A percentile compares a stretch with the other conserved stretches of the same genome.
phyloP scores from a whole-genome alignment of 1,140 invertebrate genomes.

The Tetragnatha versicolor region DNA sequence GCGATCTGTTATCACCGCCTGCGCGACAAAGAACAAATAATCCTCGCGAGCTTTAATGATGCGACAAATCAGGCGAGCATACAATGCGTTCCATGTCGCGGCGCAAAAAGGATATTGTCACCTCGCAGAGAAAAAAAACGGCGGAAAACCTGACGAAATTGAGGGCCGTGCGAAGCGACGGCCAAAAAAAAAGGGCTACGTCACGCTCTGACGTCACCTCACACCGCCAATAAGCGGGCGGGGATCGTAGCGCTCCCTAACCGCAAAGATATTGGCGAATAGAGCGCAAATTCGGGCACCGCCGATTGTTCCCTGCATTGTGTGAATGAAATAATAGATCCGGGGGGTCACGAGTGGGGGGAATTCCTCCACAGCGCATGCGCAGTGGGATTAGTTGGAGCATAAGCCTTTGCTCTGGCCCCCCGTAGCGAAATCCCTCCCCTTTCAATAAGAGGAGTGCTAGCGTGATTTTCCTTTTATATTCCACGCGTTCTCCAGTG shows the following conservation, averaged over 20 bases:
- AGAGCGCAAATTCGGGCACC: constrained; percentile 51
- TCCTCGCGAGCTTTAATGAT: not conserved
- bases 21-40: not conserved
- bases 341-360: constrained; percentile 33
- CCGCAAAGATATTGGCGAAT: constrained; percentile 55
- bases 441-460: constrained; percentile 35
- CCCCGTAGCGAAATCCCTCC: constrained; percentile 13
- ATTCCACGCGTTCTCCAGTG: constrained; percentile 32
- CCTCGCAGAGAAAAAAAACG: not conserved
- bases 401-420: constrained; percentile 37
- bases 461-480: constrained; percentile 53
- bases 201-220: constrained; percentile 38
- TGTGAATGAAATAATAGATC: constrained; percentile 55
- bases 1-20: too few species aligned
- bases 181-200: not conserved
- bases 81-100: constrained; percentile 1
- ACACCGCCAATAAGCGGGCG: constrained; percentile 48
- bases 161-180: not conserved
- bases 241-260: constrained; percentile 40
- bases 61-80: constrained; percentile 3
- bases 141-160: not conserved
- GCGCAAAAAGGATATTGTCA: constrained; percentile 18
- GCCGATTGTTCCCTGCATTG: constrained; percentile 49
- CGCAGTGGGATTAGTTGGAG: constrained; percentile 50
- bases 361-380: constrained; percentile 16